Base-by-base conservation (phyloP, 2,888 invertebrate species). In the Beris morrisii region DNA sequence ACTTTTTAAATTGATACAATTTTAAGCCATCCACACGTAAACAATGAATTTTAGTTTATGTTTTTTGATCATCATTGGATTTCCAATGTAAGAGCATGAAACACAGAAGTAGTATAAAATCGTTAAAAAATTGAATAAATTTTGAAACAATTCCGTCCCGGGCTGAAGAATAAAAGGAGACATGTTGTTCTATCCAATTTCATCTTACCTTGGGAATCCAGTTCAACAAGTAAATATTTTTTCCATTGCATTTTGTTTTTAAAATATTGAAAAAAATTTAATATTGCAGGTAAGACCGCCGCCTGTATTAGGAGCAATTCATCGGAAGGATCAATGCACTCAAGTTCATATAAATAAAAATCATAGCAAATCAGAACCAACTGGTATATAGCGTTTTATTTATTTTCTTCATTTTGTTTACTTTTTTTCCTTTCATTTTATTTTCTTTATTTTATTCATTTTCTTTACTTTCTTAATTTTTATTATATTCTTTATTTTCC, bases 161-260 rank as follows among this genome's bases (percentile, higher is more conserved):
- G n/a, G 31, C 15, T 31, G 32, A 11, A 38, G 31, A n/a, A 38
- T 13, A 38, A 53, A 44, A 43, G 53, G 44, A 12, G 57, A 3
- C 53, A 22, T n/a, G 15, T 48, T 31, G 48, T 48, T 22, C n/a
- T 12, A 4, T 28, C 15, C n/a, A 31, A 31, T 53, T 53, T 54
- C 57, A 44, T 53, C 67, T 67, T 58, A 67, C 67, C 45, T 67
- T 67, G 67, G 67, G 67, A 67, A 67, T 67, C 67, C 67, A 64
- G 52, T 38, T 50, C 4, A 28, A n/a, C 59, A 59, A 30, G 59
- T 59, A 59, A 59, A 13, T 61, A 61, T 22, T 22, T 22, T 9
- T 11, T 12, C n/a, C 12, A 22, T 13, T 50, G 12, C n/a, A 50
- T 45, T n/a, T 46, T n/a, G 38, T 38, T 45, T 44, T 28, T 45